Evolutionary conservation across 2,113 vertebrate genomes (phyloP).

Genomic region (Cochlearius cochlearius): DNA sequence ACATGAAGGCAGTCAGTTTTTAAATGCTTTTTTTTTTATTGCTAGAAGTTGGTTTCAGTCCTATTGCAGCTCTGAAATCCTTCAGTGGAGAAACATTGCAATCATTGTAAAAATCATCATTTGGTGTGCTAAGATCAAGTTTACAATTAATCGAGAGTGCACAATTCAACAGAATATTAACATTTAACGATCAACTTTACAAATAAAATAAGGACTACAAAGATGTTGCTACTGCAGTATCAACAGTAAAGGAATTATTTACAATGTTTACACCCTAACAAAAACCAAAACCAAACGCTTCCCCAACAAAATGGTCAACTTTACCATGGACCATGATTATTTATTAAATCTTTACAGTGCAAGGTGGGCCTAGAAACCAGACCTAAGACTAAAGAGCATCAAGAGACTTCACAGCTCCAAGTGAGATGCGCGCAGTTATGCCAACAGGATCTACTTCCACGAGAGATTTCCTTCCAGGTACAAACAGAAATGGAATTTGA

Average conservation of each 20-base stretch:
- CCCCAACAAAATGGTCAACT: background rate
- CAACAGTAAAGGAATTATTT: conserved; percentile 57
- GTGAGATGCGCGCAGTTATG: background rate
- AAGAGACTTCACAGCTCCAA: conserved; percentile 19
- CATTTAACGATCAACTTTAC: conserved; percentile 72
- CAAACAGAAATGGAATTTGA: background rate
- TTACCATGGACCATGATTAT: conserved; percentile 6
- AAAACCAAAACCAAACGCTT: background rate
- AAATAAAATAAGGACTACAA: conserved; percentile 54
- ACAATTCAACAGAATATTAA: conserved; percentile 59
- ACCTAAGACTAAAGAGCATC: conserved; percentile 25
- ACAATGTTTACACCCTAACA: conserved; percentile 54
- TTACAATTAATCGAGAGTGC: conserved; percentile 55
- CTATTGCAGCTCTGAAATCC: conserved; percentile 71
- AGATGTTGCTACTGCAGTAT: conserved; percentile 60
- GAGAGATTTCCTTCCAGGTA: background rate
- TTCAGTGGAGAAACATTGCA: conserved; percentile 63
- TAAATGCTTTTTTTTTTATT: conserved; percentile 74
- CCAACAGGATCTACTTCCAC: background rate
- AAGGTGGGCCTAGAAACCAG: conserved; percentile 18
- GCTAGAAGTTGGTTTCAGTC: conserved; percentile 72
- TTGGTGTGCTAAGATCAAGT: conserved; percentile 65
- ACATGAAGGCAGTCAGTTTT: background rate
- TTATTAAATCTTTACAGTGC: conserved; percentile 18
- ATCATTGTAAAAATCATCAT: conserved; percentile 63